Evolutionary conservation across 2,888 invertebrate genomes (phyloP).

Genomic region (Torymus tubicola): DNA sequence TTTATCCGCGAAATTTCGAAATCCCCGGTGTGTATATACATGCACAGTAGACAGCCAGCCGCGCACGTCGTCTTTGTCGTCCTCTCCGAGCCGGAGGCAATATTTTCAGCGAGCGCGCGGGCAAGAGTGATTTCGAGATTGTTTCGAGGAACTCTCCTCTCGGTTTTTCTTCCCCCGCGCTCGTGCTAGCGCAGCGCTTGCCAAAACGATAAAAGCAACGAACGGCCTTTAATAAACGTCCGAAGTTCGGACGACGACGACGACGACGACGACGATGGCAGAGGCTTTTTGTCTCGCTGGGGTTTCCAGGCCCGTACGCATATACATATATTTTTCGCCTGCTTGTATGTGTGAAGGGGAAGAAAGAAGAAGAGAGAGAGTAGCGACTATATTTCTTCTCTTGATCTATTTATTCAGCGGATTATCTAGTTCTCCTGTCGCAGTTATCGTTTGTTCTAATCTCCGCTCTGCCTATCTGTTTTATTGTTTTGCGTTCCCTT

Average conservation of each 20-base stretch:
- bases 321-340: conserved; percentile 1
- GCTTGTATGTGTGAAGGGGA: no score
- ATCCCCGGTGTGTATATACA: not conserved
- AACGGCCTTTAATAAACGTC: conserved; percentile 48
- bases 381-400: not conserved
- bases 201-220: conserved; percentile 49
- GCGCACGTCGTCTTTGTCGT: no score
- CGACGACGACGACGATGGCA: no score
- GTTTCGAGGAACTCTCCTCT: conserved; percentile 38
- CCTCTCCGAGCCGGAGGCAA: not conserved
- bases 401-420: not conserved
- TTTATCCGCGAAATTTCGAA: not conserved
- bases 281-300: conserved; percentile 17
- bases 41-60: no score
- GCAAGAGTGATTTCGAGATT: conserved; percentile 32
- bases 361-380: not conserved
- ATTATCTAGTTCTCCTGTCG: no score
- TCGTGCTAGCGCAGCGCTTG: conserved; percentile 2
- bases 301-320: conserved; percentile 23
- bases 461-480: no score
- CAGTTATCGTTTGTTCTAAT: no score
- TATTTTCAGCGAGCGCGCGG: conserved; percentile 20
- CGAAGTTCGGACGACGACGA: conserved; percentile 18
- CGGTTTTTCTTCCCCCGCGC: not conserved
- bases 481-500: no score